phyloP scores from a whole-genome alignment of 2,888 invertebrate genomes.

The Nephrotoma guestfalica region DNA sequence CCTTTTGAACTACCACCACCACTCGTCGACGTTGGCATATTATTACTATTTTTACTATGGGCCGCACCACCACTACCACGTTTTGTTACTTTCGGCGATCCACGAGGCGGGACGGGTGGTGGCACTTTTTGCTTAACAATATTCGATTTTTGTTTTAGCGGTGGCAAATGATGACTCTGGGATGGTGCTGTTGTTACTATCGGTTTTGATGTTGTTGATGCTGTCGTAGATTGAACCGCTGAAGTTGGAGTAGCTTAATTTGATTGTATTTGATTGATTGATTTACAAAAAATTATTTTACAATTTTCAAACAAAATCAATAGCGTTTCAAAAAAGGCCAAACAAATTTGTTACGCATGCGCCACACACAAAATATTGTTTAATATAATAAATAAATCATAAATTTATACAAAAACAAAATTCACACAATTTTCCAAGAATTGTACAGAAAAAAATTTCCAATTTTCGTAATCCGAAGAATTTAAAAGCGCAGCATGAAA shows the following conservation, averaged over 20 bases:
- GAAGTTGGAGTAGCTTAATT: conserved; percentile 25
- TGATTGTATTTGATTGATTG: not conserved
- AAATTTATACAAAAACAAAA: not conserved
- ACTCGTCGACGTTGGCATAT: not conserved
- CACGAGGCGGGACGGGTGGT: conserved; percentile 77
- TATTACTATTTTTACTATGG: conserved; percentile 1
- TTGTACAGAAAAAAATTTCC: not conserved
- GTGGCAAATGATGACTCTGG: conserved; percentile 41
- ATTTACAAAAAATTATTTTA: not conserved
- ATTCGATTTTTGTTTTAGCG: conserved; percentile 55
- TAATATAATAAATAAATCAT: not conserved
- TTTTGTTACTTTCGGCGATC: conserved; percentile 45
- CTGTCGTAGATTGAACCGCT: conserved; percentile 40
- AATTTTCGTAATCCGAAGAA: not conserved
- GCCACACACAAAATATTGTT: not conserved
- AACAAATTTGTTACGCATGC: not conserved
- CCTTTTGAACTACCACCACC: not conserved
- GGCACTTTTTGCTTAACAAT: conserved; percentile 59
- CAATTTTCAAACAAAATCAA: not conserved
- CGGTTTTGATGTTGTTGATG: conserved; percentile 36
- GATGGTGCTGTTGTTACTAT: conserved; percentile 32
- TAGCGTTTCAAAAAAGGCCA: not conserved
- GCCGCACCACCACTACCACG: conserved; percentile 37
- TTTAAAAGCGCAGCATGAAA: conserved; percentile 15
- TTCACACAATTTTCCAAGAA: not conserved